Percentiles rank a stretch among this genome's conserved stretches.
Evolutionary conservation across 2,113 vertebrate genomes (phyloP).

Genomic region (Desmodus rotundus): DNA sequence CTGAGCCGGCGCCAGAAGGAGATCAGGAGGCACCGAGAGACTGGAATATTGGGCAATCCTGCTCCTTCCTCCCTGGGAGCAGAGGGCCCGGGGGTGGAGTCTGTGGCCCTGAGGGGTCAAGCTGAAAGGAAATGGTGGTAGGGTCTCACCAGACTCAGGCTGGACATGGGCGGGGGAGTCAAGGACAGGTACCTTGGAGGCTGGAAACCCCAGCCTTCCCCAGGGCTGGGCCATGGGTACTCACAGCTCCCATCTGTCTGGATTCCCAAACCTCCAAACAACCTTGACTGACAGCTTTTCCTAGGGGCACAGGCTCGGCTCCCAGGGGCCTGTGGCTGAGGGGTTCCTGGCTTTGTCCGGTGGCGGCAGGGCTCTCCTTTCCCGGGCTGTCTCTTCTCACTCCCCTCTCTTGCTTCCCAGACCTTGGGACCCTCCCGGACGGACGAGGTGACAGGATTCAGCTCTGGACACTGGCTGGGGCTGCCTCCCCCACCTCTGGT

Average conservation of each 20-base stretch:
- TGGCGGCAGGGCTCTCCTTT: not conserved
- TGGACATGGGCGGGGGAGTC: not conserved
- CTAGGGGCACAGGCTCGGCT: not conserved
- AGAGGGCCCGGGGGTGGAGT: not conserved
- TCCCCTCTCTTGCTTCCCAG: not conserved
- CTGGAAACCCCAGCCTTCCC: not conserved
- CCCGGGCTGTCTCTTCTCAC: not conserved
- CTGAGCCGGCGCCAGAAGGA: not conserved
- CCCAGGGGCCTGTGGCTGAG: not conserved
- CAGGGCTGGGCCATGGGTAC: not conserved
- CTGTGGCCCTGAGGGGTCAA: not conserved
- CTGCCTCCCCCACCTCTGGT: rapidly evolving
- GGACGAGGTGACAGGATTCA: not conserved
- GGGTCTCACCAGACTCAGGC: not conserved
- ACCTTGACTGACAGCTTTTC: not conserved
- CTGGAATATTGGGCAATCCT: not conserved
- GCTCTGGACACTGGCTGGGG: not conserved
- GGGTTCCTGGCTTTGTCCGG: rapidly evolving
- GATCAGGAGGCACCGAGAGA: not conserved
- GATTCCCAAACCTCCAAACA: not conserved
- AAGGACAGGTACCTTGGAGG: not conserved
- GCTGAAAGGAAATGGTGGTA: not conserved
- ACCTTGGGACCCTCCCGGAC: not conserved
- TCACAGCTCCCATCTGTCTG: not conserved
- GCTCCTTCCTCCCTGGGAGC: not conserved